A percentile compares a stretch with the other conserved stretches of the same genome.
Conservation (phyloP, 2,888 invertebrate genomes). For the Lamellibrachia columna region DNA sequence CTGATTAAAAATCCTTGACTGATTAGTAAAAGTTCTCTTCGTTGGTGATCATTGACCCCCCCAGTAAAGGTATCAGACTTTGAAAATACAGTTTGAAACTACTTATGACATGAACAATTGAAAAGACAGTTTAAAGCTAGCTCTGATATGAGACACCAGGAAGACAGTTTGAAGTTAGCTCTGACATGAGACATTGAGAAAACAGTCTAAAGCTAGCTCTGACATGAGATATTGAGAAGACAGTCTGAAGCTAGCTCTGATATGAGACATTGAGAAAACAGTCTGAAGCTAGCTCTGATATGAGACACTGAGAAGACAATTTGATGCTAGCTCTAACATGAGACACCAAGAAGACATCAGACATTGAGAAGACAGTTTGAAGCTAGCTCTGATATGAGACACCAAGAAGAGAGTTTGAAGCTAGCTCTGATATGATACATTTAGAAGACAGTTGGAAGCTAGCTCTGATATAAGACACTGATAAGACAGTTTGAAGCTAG, state of each 20-base stretch:
- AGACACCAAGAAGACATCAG: slow-evolving; percentile 35
- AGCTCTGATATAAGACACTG: not conserved
- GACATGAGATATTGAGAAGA: too few species aligned
- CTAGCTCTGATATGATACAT: not conserved
- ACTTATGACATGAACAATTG: too few species aligned
- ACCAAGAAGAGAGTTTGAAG: slow-evolving; percentile 36
- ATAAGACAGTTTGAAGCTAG: slow-evolving; percentile 37
- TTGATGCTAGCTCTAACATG: not conserved
- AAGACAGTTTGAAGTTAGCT: too few species aligned
- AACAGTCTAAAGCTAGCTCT: too few species aligned
- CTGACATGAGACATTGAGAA: too few species aligned
- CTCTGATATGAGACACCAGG: too few species aligned
- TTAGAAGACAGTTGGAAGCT: slow-evolving; percentile 35
- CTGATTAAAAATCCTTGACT: not conserved
- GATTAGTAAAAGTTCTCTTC: not conserved
- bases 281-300: not conserved
- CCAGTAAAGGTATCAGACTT: too few species aligned
- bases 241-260: too few species aligned
- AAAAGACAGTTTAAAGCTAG: too few species aligned
- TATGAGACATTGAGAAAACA: not conserved
- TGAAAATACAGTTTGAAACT: too few species aligned
- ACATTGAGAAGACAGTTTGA: not conserved
- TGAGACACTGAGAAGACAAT: not conserved
- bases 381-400: not conserved
- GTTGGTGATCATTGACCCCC: not conserved